Conservation (phyloP, 2,113 vertebrate species). For the Eurypyga helias region DNA sequence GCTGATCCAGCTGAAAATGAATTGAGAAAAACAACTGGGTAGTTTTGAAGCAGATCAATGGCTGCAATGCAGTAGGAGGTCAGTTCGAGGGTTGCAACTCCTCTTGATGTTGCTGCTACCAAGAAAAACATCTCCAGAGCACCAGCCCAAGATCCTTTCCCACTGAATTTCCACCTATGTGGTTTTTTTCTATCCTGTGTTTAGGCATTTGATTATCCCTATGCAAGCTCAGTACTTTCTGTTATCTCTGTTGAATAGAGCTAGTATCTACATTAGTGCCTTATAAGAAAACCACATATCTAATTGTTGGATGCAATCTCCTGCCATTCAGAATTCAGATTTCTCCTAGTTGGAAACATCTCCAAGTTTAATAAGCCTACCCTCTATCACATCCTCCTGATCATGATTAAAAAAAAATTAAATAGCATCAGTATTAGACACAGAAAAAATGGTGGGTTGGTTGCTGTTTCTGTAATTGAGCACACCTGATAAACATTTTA, state of each 20-base stretch:
- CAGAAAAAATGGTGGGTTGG: background rate
- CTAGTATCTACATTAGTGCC: background rate
- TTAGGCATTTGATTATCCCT: background rate
- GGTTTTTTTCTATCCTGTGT: background rate
- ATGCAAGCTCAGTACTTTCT: background rate
- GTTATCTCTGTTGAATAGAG: background rate
- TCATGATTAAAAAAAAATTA: background rate
- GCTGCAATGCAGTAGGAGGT: background rate
- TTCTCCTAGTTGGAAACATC: background rate
- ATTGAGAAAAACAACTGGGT: background rate
- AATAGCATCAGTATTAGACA: background rate
- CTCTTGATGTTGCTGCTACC: background rate
- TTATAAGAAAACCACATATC: background rate
- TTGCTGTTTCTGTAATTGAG: background rate
- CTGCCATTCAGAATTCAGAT: background rate
- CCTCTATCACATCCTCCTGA: background rate
- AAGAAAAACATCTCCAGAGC: background rate
- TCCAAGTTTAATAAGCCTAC: background rate
- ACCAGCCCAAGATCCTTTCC: background rate
- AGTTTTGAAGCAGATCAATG: background rate
- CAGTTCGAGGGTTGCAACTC: background rate
- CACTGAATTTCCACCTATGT: background rate
- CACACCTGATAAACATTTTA: background rate
- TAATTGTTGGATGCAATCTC: background rate
- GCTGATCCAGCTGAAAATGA: background rate